Conservation (phyloP, 2,888 invertebrate species). For the Cryptocheilus praepositus region DNA sequence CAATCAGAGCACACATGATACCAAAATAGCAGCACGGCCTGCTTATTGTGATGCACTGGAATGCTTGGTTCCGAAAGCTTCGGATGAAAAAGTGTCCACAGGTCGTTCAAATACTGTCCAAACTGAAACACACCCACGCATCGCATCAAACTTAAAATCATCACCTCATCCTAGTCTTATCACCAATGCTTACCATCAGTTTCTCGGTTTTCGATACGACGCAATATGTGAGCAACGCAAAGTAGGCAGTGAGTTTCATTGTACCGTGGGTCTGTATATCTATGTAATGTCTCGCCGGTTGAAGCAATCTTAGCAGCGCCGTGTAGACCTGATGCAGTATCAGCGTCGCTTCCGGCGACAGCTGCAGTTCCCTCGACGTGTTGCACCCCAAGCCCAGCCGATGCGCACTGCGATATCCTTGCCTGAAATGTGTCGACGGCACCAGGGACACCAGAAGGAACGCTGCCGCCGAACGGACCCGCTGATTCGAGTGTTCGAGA, state of each 20-base stretch:
- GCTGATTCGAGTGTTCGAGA: constrained; percentile 88
- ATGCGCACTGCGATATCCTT: constrained; percentile 84
- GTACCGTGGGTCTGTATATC: constrained; percentile 92
- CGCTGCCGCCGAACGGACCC: constrained; percentile 93
- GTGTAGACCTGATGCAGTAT: constrained; percentile 84
- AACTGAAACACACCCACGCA: constrained; percentile 79
- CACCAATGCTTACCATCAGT: constrained; percentile 92
- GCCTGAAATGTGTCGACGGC: constrained; percentile 92
- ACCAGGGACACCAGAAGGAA: constrained; percentile 92
- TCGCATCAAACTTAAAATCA: no score
- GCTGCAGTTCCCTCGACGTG: constrained; percentile 72
- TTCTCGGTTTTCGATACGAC: constrained; percentile 93
- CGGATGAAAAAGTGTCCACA: constrained; percentile 97
- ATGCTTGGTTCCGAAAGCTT: constrained; percentile 95
- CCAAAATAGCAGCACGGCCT: constrained; percentile 94
- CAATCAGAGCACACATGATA: constrained; percentile 95
- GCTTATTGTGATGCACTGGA: constrained; percentile 96
- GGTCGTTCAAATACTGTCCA: constrained; percentile 91
- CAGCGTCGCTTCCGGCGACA: constrained; percentile 77
- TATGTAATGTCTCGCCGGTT: constrained; percentile 90
- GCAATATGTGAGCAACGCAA: constrained; percentile 93
- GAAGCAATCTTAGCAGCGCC: constrained; percentile 84
- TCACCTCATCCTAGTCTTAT: no score
- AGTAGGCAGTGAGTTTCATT: constrained; percentile 93
- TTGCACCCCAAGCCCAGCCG: constrained; percentile 78